Evolutionary conservation across 2,113 vertebrate species (phyloP), one percentile per base, ranked within the genome.

Genomic region (Maccullochella peelii): DNA sequence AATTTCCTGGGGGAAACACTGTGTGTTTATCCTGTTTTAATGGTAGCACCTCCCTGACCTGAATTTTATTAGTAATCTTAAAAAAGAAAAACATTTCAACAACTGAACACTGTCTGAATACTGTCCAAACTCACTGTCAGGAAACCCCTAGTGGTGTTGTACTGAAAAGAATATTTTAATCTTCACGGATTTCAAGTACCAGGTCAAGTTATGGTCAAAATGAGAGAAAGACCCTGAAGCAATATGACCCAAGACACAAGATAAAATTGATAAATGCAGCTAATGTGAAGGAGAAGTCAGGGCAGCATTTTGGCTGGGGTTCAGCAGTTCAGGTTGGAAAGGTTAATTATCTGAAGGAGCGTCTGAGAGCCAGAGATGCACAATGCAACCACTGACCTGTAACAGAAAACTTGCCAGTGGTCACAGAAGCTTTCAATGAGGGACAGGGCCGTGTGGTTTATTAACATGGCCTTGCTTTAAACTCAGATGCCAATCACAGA

Each of bases 351-450:
- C 75, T 82, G 88, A 86, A 79, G 87, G 78, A 88, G 79, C 71
- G 79, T 88, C 80, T 91, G 73, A 74, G 82, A 88, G 72, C 42
- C 90, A 82, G 58, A 82, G 72, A 82, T 44, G 63, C 87, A 94
- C 93, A 94, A 94, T 75, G 89, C 62, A 77, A 30, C 83, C 89
- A 47, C 84, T 93, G 93, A 94, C 93, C 93, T 91, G 87, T 84
- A 88, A 92, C 69, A 40, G 71, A 79, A 90, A 88, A 91, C 73
- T 75, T 50, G 85, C 87, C 81, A 83, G 85, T 72, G 73, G 82
- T 88, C 89, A 83, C 86, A 87, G 80, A 76, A 27, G 70, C 81
- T 58, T 77, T 80, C 78, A 86, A 52, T 79, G 67, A 69, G 71
- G 68, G 52, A 77, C 58, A 14, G 52, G 81, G 40, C 47, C 1